Base-by-base conservation (phyloP, 2,113 vertebrate genomes). In the Phylloscopus whistleri region DNA sequence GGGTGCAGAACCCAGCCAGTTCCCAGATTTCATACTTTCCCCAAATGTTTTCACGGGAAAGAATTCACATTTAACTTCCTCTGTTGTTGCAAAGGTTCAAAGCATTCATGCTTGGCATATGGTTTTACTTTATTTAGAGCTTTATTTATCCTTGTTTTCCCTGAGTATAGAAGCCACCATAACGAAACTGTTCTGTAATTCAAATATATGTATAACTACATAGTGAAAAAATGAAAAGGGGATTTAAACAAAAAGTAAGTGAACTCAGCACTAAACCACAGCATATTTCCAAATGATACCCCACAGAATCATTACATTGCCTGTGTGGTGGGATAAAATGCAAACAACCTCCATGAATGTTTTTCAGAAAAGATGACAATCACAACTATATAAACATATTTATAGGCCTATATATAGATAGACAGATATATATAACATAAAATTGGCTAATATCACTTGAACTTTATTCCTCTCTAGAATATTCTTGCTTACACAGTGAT, bases 11-110 rank as follows among this genome's bases (percentile, higher is more conserved):
- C 7, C 16, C 84, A 49, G 26, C 28, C 76, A 87, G 53, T 48
- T 93, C 64, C 76, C 90, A 95, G 69, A 84, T 69, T 84, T 90
- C 86, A 70, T 94, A 56, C 80, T 92, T 95, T 63, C 11, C 37
- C 62, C 76, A 89, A 96, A 87, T 79, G 69, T 70, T 95, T 95
- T 93, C 77, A 43, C 83, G 62, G 80, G 60, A 91, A 94, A 92
- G 86, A 84, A 94, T 92, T 92, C 80, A 49, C 86, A 62, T 96
- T 95, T 90, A 13, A 27, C 88, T 92, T 97, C 88, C 79, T 84
- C 55, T 94, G 52, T 58, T 93, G 49, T 80, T 94, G 41, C 60
- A 90, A 93, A 78, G 31, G 35, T 92, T 97, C 89, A 82, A 86
- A 94, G 87, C 56, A 37, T 69, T 92, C 49, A 28, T 89, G 21